Evolutionary conservation across 2,113 vertebrate species (phyloP).

Genomic region (Seriola dumerili): DNA sequence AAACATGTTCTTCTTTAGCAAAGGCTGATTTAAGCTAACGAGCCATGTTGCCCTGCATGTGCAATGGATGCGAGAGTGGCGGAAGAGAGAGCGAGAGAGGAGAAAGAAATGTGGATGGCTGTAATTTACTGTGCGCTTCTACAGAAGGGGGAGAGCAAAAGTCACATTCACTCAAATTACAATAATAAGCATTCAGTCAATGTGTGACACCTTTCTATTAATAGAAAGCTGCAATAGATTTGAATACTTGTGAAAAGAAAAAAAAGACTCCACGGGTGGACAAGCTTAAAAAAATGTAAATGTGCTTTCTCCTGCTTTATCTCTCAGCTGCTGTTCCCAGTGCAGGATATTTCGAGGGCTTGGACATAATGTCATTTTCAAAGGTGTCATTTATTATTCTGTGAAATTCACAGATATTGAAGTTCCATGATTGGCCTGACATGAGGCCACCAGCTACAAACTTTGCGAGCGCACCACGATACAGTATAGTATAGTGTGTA

Average conservation of each 20-base stretch:
- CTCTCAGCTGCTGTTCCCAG: slow-evolving; percentile 14
- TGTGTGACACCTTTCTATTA: slow-evolving; percentile 71
- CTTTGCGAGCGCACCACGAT: neutral
- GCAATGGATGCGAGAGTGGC: neutral
- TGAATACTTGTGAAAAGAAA: slow-evolving; percentile 26
- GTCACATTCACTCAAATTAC: slow-evolving; percentile 73
- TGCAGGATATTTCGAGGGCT: slow-evolving; percentile 37
- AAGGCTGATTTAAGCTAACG: slow-evolving; percentile 9
- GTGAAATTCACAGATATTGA: slow-evolving; percentile 52
- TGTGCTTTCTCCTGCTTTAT: neutral
- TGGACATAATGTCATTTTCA: slow-evolving; percentile 45
- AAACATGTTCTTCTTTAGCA: neutral
- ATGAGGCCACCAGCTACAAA: slow-evolving; percentile 29
- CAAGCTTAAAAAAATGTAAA: slow-evolving; percentile 25
- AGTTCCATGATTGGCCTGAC: slow-evolving; percentile 16
- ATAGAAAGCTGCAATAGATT: slow-evolving; percentile 56
- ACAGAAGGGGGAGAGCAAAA: slow-evolving; percentile 48
- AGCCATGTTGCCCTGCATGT: slow-evolving; percentile 28
- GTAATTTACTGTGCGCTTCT: slow-evolving; percentile 72
- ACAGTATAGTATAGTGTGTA: neutral
- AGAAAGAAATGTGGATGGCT: slow-evolving; percentile 43
- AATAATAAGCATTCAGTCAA: slow-evolving; percentile 79
- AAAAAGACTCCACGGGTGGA: neutral
- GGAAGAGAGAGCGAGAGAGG: slow-evolving; percentile 1
- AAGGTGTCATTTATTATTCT: slow-evolving; percentile 64